Evolutionary conservation across 1,140 invertebrate species (phyloP).

Genomic region (Macrocentrus cingulum): DNA sequence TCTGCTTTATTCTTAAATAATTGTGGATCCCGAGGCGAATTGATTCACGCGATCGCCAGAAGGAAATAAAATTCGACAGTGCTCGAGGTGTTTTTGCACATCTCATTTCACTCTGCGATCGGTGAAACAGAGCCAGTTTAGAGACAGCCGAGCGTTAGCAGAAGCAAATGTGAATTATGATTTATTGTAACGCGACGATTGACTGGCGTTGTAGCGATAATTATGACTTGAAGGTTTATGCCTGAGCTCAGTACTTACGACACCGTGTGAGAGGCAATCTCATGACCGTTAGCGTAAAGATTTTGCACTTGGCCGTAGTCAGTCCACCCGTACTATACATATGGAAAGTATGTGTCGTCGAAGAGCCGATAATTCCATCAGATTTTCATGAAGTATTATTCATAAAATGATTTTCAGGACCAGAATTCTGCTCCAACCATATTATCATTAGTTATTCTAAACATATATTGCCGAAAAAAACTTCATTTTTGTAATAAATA

Average conservation of each 20-base stretch:
- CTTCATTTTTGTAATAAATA: too few species aligned
- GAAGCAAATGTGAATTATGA: background rate
- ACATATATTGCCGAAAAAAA: too few species aligned
- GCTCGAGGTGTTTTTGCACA: background rate
- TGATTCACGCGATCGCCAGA: background rate
- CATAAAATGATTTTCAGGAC: too few species aligned
- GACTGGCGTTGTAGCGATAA: background rate
- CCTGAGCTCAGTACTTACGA: slow-evolving; percentile 74
- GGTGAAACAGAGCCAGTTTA: background rate
- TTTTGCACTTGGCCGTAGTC: slow-evolving; percentile 97
- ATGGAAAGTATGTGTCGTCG: slow-evolving; percentile 94
- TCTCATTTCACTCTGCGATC: background rate
- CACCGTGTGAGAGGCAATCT: slow-evolving; percentile 95
- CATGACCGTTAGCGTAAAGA: slow-evolving; percentile 89
- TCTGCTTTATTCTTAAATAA: background rate
- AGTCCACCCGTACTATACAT: slow-evolving; percentile 96
- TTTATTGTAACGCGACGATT: slow-evolving; percentile 3
- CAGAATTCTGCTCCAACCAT: too few species aligned
- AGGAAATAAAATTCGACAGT: too few species aligned
- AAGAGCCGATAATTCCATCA: too few species aligned
- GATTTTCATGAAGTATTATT: too few species aligned
- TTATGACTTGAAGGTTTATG: background rate
- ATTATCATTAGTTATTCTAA: too few species aligned
- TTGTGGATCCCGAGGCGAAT: slow-evolving; percentile 6
- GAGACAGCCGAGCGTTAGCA: background rate